Conservation (phyloP, 2,113 vertebrate genomes). For the Cynoglossus semilaevis region DNA sequence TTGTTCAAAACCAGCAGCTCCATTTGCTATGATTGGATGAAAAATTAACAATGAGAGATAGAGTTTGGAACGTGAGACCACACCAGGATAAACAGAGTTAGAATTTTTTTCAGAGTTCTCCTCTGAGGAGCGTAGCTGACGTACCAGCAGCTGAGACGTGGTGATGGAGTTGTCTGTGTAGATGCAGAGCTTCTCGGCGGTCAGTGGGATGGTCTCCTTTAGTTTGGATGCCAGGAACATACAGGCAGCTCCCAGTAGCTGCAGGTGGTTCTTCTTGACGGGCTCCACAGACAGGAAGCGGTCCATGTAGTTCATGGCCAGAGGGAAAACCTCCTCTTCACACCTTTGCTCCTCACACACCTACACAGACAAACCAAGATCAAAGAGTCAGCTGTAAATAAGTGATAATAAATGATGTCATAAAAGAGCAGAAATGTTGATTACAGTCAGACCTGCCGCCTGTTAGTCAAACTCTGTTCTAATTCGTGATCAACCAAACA, state of each 20-base stretch:
- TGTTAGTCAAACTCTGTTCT: too few species aligned
- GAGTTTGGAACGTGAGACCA: background rate
- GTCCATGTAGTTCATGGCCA: constrained; percentile 97
- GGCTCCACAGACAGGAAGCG: constrained; percentile 89
- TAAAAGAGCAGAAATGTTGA: background rate
- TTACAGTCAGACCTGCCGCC: too few species aligned
- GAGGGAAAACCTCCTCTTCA: constrained; percentile 92
- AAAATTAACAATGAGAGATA: background rate
- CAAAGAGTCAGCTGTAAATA: background rate
- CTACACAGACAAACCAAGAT: constrained; percentile 61
- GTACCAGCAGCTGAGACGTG: constrained; percentile 90
- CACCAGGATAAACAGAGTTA: too few species aligned
- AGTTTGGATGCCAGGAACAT: constrained; percentile 97
- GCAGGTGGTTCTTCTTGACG: constrained; percentile 86
- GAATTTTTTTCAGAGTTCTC: too few species aligned
- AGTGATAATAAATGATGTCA: background rate
- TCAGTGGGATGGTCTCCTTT: constrained; percentile 93
- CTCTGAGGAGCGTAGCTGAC: too few species aligned
- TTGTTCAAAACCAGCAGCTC: constrained; percentile 92
- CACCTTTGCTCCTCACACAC: constrained; percentile 96
- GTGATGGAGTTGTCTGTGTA: constrained; percentile 93
- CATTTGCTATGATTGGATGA: constrained; percentile 81
- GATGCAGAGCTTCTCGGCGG: constrained; percentile 91
- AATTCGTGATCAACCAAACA: too few species aligned
- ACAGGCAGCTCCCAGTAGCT: constrained; percentile 90